Percentiles rank a stretch among this genome's conserved stretches.
These are phyloP conservation scores for Dunckerocampus dactyliophorus DNA, from an alignment of 2,113 vertebrate genomes.

Conservation along the genomic window DNA sequence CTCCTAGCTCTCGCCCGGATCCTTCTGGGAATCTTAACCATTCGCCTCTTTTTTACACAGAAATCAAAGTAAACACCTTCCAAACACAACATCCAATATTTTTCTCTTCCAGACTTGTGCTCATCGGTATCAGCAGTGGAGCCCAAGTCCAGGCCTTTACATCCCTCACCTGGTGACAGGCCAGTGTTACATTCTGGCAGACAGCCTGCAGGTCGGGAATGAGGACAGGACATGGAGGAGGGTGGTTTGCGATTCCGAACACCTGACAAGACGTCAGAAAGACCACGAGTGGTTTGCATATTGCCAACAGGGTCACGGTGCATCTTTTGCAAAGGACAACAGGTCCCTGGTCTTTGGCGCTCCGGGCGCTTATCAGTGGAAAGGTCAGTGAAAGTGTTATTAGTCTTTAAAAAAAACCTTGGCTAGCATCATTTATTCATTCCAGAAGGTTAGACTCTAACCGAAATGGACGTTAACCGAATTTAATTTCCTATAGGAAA, in stretches of 20 bases:
- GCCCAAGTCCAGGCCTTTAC: slow-evolving; percentile 50
- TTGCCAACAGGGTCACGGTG: slow-evolving; percentile 91
- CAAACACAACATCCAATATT: not conserved
- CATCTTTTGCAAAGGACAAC: slow-evolving; percentile 85
- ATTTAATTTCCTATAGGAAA: too few species aligned
- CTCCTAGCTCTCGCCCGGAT: too few species aligned
- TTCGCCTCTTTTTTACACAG: too few species aligned
- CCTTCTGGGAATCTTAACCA: too few species aligned
- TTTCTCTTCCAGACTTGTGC: slow-evolving; percentile 79
- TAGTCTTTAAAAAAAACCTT: not conserved
- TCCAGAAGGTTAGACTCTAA: not conserved
- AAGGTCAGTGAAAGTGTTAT: slow-evolving; percentile 58
- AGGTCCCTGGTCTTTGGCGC: slow-evolving; percentile 85
- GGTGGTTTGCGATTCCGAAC: slow-evolving; percentile 81
- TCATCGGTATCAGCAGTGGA: slow-evolving; percentile 85
- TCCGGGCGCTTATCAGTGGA: slow-evolving; percentile 90
- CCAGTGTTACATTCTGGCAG: slow-evolving; percentile 85
- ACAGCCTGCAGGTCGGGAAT: slow-evolving; percentile 75
- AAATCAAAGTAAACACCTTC: not conserved
- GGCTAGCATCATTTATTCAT: not conserved
- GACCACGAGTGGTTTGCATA: slow-evolving; percentile 85
- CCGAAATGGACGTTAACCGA: not conserved
- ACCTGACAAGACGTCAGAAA: slow-evolving; percentile 43
- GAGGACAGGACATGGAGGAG: slow-evolving; percentile 59
- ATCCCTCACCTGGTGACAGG: slow-evolving; percentile 80